A percentile compares a stretch with the other conserved stretches of the same genome.
Evolutionary conservation across 1,140 invertebrate species (phyloP).

Genomic region (Orchesella cincta): DNA sequence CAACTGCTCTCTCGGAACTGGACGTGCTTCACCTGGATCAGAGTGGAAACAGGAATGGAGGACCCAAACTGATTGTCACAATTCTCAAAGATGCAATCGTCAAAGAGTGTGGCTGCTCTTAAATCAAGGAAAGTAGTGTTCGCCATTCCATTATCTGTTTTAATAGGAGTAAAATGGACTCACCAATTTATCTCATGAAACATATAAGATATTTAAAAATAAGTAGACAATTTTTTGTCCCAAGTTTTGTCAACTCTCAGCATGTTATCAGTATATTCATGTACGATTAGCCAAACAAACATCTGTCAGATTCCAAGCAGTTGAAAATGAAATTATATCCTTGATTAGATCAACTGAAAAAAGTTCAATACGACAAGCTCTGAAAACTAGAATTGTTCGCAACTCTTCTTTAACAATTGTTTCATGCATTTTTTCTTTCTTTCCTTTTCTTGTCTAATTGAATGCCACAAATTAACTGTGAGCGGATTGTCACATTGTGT

Average conservation of each 20-base stretch:
- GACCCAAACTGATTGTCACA: slow-evolving; percentile 67
- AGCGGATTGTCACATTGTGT: no score
- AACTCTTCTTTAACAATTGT: no score
- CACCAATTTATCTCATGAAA: not conserved
- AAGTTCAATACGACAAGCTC: no score
- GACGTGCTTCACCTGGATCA: slow-evolving; percentile 70
- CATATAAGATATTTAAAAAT: not conserved
- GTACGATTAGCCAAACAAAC: not conserved
- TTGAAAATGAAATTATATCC: not conserved
- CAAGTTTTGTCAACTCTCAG: slow-evolving; percentile 6
- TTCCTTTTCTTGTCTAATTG: no score
- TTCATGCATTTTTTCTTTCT: no score
- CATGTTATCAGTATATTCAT: not conserved
- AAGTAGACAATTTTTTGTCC: not conserved
- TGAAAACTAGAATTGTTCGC: no score
- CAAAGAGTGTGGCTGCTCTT: slow-evolving; percentile 73
- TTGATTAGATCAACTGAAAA: no score
- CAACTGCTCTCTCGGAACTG: slow-evolving; percentile 67
- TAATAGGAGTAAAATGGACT: not conserved
- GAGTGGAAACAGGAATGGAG: slow-evolving; percentile 55
- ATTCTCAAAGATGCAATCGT: slow-evolving; percentile 73
- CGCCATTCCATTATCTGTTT: slow-evolving; percentile 10
- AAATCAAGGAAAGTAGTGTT: slow-evolving; percentile 48
- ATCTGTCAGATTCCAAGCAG: not conserved
- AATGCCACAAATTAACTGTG: no score